Evolutionary conservation across 2,113 vertebrate species (phyloP), one percentile per base, ranked within the genome.

Genomic region (Nerophis ophidion): DNA sequence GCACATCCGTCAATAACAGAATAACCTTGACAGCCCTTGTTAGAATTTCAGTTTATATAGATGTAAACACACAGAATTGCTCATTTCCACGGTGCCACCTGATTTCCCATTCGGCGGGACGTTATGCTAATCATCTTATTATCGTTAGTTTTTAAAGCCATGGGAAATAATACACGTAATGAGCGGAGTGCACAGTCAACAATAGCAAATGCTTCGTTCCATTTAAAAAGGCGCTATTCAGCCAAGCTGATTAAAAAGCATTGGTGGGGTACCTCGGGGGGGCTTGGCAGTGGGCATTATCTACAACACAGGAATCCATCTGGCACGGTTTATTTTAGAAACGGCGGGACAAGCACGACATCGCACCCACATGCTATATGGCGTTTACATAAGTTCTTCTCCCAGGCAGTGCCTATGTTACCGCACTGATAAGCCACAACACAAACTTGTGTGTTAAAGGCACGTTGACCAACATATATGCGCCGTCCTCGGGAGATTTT

Each of bases 141-240:
- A 63, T 66, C 64, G 56, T 76, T 56, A 17, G 63, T 68, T 79
- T 44, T 75, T 79, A 73, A 46, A 75, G 63, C 69, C 60, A 60
- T 53, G 19, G 63, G 60, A 81, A 82, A 80, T 65, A 64, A 73
- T 78, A 74, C 70, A 66, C 70, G 56, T 59, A 72, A 62, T 56
- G 60, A 83, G 66, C 53, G 44, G 59, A 78, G 72, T 75, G 75
- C 57, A 73, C 53, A 48, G 68, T 69, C 62, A 48, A 40, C 74
- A 77, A 86, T 82, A 82, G 79, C 75, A 75, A 80, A 76, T 76
- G 70, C 84, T 81, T 72, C 58, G 75, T 83, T 84, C 68, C 53
- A 77, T 87, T 84, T 88, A 84, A 85, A 82, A 79, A 65, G 75
- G 66, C 71, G 82, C 82, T 82, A 85, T 83, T 83, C 78, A 74